Percentiles rank a stretch among this genome's conserved stretches.
phyloP scores from a whole-genome alignment of 1,140 invertebrate genomes.

The Aphelenchoides avenae region DNA sequence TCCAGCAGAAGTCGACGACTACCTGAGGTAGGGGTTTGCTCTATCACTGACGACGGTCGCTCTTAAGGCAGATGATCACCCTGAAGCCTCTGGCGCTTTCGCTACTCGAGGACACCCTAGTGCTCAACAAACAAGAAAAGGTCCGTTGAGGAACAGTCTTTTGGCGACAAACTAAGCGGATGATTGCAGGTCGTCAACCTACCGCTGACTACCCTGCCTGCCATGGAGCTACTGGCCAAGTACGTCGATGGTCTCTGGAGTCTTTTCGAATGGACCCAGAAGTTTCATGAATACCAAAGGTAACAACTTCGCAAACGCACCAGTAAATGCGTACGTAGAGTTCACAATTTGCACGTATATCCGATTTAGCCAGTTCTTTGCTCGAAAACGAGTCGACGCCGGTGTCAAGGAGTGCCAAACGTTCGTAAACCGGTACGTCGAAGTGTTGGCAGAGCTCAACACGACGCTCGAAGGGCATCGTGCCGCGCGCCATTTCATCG shows the following conservation, averaged over 20 bases:
- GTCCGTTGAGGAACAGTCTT: slow-evolving; percentile 7
- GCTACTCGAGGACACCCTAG: slow-evolving; percentile 25
- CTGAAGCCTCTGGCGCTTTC: slow-evolving; percentile 27
- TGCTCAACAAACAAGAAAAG: slow-evolving; percentile 33
- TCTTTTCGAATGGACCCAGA: slow-evolving; percentile 37
- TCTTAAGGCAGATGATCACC: slow-evolving; percentile 23
- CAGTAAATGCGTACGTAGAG: background rate
- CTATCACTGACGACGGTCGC: too few relatives aligned
- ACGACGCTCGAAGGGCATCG: slow-evolving; percentile 22
- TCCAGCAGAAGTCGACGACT: slow-evolving; percentile 28
- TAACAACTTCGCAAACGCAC: too few relatives aligned
- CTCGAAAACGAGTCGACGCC: slow-evolving; percentile 26
- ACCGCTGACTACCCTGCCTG: slow-evolving; percentile 18
- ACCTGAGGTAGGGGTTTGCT: too few relatives aligned
- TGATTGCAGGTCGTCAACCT: slow-evolving; percentile 19
- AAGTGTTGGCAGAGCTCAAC: slow-evolving; percentile 14
- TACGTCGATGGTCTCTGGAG: slow-evolving; percentile 31
- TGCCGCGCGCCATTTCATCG: slow-evolving; percentile 28
- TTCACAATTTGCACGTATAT: slow-evolving; percentile 7
- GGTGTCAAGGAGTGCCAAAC: slow-evolving; percentile 34
- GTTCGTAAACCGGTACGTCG: slow-evolving; percentile 26
- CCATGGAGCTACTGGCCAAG: slow-evolving; percentile 17
- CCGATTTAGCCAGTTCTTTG: slow-evolving; percentile 26
- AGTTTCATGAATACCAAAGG: slow-evolving; percentile 28
- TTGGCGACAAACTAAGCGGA: slow-evolving; percentile 15